Percentiles rank a stretch among this genome's conserved stretches.
Conservation (phyloP, 2,113 vertebrate species). For the Rhinolophus ferrumequinum region DNA sequence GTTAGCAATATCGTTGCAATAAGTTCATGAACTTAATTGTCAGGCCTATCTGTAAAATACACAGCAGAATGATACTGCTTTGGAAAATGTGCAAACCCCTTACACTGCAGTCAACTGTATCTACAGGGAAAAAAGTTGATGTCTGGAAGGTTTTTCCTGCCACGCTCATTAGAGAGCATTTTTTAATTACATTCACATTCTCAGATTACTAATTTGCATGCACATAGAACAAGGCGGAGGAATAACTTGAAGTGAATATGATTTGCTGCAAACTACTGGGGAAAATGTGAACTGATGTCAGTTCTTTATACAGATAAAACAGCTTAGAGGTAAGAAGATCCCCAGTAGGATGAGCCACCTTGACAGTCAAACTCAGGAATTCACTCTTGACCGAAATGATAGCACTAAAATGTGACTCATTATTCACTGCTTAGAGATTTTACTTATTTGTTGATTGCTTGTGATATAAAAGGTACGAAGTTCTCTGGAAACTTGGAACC, state of each 20-base stretch:
- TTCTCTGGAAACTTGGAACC: neutral
- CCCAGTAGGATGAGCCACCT: neutral
- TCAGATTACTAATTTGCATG: constrained; percentile 44
- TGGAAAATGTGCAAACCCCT: constrained; percentile 38
- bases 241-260: neutral
- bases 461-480: neutral
- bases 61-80: constrained; percentile 45
- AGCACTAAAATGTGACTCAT: neutral
- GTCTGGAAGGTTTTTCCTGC: constrained; percentile 33
- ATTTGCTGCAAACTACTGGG: constrained; percentile 1
- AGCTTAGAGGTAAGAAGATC: neutral
- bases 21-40: no score
- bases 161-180: constrained; percentile 33
- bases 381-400: neutral
- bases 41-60: constrained; percentile 38
- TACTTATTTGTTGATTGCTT: neutral
- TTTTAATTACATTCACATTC: constrained; percentile 56
- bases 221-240: constrained; percentile 12
- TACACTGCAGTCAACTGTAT: neutral
- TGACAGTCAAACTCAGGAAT: neutral
- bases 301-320: constrained; percentile 9
- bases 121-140: neutral
- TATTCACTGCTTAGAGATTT: neutral
- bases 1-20: no score
- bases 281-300: constrained; percentile 3